Evolutionary conservation across 92 coral and sea anemone genomes (phyloP).

Genomic region (Parazoanthus swiftii): DNA sequence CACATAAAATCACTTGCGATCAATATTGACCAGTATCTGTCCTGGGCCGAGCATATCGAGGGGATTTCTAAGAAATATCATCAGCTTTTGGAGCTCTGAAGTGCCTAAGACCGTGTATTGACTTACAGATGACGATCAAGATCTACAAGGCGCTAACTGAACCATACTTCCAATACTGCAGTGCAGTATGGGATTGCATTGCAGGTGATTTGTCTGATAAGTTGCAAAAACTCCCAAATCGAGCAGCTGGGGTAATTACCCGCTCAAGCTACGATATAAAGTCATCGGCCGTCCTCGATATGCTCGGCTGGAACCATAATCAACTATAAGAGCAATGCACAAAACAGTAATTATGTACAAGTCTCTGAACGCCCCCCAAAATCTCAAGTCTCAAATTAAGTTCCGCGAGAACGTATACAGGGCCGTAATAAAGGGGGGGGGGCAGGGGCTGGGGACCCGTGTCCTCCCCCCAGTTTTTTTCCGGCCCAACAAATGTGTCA

Average conservation of each 20-base stretch:
- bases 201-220: slow-evolving; percentile 5
- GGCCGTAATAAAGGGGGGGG: too few species aligned
- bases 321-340: neutral
- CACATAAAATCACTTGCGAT: slow-evolving; percentile 25
- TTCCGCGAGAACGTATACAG: neutral
- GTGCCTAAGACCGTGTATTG: slow-evolving; percentile 1
- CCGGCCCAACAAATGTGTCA: too few species aligned
- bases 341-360: neutral
- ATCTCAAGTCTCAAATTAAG: neutral
- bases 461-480: too few species aligned
- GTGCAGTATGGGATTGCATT: too few species aligned
- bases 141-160: slow-evolving; percentile 11
- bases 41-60: slow-evolving; percentile 13
- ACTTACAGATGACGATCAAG: neutral
- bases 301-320: neutral
- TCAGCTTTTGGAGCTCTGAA: slow-evolving; percentile 40
- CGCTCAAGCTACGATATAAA: slow-evolving; percentile 24
- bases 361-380: neutral
- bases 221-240: slow-evolving; percentile 43
- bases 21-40: neutral
- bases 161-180: slow-evolving; percentile 25
- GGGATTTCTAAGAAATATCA: slow-evolving; percentile 19
- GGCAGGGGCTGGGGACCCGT: too few species aligned
- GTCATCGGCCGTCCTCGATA: neutral
- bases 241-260: neutral